Conservation (phyloP, 2,797 vertebrate genomes). For the Oreortyx pictus region DNA sequence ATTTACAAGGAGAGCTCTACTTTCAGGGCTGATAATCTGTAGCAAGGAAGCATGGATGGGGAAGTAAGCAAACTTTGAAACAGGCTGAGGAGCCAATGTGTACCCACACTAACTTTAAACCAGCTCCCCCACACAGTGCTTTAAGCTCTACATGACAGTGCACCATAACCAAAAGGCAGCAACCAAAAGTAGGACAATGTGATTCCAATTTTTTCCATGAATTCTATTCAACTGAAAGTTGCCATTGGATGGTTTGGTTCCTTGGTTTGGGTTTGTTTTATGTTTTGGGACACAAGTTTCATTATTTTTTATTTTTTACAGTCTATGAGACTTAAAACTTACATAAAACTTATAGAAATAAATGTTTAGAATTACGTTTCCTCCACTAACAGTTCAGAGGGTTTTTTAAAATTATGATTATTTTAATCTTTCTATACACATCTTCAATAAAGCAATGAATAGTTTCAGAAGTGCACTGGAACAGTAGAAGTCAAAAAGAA, state of each 20-base stretch:
- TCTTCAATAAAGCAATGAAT: constrained; percentile 1
- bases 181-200: neutral
- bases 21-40: neutral
- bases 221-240: neutral
- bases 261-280: neutral
- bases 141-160: neutral
- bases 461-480: constrained; percentile 11
- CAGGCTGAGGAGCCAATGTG: neutral
- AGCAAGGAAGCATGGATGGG: too few relatives aligned
- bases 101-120: neutral
- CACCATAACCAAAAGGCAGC: neutral
- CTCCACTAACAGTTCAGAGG: neutral
- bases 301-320: constrained; percentile 41
- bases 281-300: neutral
- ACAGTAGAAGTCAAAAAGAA: neutral
- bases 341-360: neutral
- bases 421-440: constrained; percentile 46
- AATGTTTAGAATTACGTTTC: constrained; percentile 22
- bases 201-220: neutral
- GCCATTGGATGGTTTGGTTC: neutral
- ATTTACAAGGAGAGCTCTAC: neutral
- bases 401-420: neutral
- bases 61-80: neutral
- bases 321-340: constrained; percentile 16
- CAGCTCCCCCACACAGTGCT: neutral